Base-by-base conservation (phyloP, 2,888 invertebrate species). In the Drosophila atripex region DNA sequence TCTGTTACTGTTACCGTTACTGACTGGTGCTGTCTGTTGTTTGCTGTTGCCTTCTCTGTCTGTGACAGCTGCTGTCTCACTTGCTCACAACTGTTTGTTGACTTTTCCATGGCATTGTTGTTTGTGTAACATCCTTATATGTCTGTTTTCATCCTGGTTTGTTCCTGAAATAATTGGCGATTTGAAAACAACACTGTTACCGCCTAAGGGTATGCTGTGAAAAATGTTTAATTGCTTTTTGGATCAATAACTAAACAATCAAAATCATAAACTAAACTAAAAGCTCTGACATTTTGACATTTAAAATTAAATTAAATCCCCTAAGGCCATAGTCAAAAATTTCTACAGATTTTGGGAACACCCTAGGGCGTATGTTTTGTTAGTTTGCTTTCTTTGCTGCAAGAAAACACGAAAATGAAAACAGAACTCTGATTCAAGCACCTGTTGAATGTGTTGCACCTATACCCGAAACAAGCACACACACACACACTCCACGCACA, bases 381-480 rank as follows among this genome's bases (percentile, higher is more conserved):
- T 52, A 14, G 21, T 53, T 51, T 51, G 64, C 32, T 71, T 39
- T 46, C 45, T 56, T 41, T 51, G 30, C 61, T 53, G 60, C 68
- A 53, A 66, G 63, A 70, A 55, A 57, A 47, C 60, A 63, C 45
- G 25, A 47, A 55, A 38, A 52, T 23, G 39, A 71, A 71, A 71
- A 47, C 39, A 50, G 50, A 65, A 61, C 49, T 72, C 50, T 51
- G 72, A 63, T 64, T 70, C 56, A 51, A 59, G 80, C 88, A 86
- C 84, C 71, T 83, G 88, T 88, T 83, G 86, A 80, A 80, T 84
- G 71, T 74, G 69, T 71, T 88, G 87, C 84, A 84, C 88, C 86
- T 76, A 72, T 12, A 63, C 28, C 51, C 53, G 38, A 46, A 41
- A 30, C 35, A n/a, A 23, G 35, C 38, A 53, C 57, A 53, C 71